phyloP scores from a whole-genome alignment of 1,140 invertebrate genomes.

The Mamestra configurata region DNA sequence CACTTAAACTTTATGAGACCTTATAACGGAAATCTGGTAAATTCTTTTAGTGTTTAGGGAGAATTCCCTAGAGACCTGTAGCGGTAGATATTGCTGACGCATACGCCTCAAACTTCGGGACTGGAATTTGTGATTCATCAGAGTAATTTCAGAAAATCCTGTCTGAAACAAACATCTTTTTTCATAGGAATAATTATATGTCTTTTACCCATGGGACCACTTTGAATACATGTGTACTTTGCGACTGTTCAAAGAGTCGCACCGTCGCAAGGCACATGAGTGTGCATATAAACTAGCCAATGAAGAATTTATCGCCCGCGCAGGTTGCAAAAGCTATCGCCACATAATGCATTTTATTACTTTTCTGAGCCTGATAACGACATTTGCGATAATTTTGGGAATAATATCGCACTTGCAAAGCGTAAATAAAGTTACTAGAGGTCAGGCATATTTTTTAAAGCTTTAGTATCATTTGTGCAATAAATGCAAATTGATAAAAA shows the following conservation, averaged over 20 bases:
- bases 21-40: neutral
- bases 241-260: slow-evolving; percentile 2
- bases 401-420: slow-evolving; percentile 22
- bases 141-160: neutral
- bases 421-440: slow-evolving; percentile 48
- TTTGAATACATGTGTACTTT: neutral
- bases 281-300: slow-evolving; percentile 19
- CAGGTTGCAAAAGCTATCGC: slow-evolving; percentile 81
- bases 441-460: slow-evolving; percentile 31
- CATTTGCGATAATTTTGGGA: slow-evolving; percentile 17
- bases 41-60: neutral
- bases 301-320: slow-evolving; percentile 46
- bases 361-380: slow-evolving; percentile 25
- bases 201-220: neutral
- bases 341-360: slow-evolving; percentile 56
- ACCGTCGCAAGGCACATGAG: neutral
- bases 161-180: neutral
- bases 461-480: slow-evolving; percentile 10
- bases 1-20: too few relatives aligned
- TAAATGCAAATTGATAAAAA: slow-evolving; percentile 22
- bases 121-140: neutral
- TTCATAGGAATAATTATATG: neutral
- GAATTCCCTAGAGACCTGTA: too few relatives aligned
- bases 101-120: neutral
- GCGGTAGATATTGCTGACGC: neutral